Evolutionary conservation across 2,888 invertebrate genomes (phyloP).

Genomic region (Glyphotaelius pellucidus): DNA sequence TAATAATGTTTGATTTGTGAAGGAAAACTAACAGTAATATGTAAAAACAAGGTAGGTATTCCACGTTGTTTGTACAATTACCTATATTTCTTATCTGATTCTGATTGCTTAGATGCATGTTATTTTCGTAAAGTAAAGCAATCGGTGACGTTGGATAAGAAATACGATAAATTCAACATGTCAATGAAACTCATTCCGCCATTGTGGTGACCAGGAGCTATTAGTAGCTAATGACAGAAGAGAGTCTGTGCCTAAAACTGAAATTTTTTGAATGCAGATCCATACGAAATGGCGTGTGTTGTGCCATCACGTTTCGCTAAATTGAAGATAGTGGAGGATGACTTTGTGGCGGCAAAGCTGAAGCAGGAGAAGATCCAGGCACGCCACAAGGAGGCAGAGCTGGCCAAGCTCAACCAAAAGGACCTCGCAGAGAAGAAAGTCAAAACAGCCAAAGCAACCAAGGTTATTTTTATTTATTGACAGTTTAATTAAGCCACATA

Average conservation of each 20-base stretch:
- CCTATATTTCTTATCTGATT: not conserved
- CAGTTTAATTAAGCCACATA: not conserved
- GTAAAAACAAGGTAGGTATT: not conserved
- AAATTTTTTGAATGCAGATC: not conserved
- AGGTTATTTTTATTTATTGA: slow-evolving; percentile 39
- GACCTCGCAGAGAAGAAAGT: slow-evolving; percentile 60
- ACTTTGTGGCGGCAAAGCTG: slow-evolving; percentile 74
- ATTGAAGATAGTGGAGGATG: slow-evolving; percentile 86
- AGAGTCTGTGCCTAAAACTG: not conserved
- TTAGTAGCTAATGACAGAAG: not conserved
- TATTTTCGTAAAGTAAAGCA: not conserved
- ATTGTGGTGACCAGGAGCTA: not conserved
- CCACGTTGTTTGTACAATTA: not conserved
- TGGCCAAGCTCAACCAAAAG: slow-evolving; percentile 37
- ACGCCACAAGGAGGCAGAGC: slow-evolving; percentile 19
- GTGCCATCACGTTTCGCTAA: slow-evolving; percentile 86
- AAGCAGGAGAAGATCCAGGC: slow-evolving; percentile 69
- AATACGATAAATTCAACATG: slow-evolving; percentile 2
- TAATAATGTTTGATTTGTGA: not conserved
- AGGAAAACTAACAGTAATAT: not conserved
- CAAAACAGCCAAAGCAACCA: slow-evolving; percentile 68
- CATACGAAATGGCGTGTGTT: slow-evolving; percentile 68
- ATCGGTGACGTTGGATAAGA: not conserved
- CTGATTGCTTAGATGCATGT: not conserved
- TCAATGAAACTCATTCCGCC: not conserved